Percentiles rank a stretch among this genome's conserved stretches.
These are phyloP conservation scores for Thysanoteuthis rhombus DNA, from an alignment of 2,888 invertebrate genomes.

Conservation along the genomic window DNA sequence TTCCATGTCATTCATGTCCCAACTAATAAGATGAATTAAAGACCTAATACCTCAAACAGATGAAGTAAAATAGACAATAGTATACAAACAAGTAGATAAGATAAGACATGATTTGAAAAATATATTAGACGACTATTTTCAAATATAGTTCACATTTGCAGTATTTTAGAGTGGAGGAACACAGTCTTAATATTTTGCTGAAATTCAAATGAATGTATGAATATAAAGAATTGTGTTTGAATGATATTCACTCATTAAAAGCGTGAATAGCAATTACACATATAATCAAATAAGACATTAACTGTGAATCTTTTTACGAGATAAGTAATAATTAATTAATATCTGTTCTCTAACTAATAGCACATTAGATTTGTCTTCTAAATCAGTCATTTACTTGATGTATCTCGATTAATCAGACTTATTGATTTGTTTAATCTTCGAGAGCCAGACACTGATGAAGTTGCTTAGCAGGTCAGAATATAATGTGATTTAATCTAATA, in stretches of 20 bases:
- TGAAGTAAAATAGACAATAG: too few species aligned
- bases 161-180: background rate
- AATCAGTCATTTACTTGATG: background rate
- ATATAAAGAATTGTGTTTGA: background rate
- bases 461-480: background rate
- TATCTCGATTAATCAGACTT: background rate
- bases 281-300: background rate
- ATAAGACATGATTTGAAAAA: background rate
- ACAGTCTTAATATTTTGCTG: background rate
- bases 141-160: background rate
- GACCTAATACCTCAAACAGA: too few species aligned
- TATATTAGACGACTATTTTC: background rate
- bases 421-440: background rate
- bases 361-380: conserved; percentile 12
- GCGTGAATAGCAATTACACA: background rate
- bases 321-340: conserved; percentile 12
- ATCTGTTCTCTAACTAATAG: background rate
- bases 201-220: background rate
- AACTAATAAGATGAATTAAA: too few species aligned
- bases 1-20: too few species aligned
- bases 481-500: conserved; percentile 12
- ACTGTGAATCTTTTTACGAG: background rate
- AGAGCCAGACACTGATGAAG: conserved; percentile 12
- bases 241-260: background rate
- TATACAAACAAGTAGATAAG: background rate